Conservation (phyloP, 2,888 invertebrate genomes). For the Embidobia sp. region DNA sequence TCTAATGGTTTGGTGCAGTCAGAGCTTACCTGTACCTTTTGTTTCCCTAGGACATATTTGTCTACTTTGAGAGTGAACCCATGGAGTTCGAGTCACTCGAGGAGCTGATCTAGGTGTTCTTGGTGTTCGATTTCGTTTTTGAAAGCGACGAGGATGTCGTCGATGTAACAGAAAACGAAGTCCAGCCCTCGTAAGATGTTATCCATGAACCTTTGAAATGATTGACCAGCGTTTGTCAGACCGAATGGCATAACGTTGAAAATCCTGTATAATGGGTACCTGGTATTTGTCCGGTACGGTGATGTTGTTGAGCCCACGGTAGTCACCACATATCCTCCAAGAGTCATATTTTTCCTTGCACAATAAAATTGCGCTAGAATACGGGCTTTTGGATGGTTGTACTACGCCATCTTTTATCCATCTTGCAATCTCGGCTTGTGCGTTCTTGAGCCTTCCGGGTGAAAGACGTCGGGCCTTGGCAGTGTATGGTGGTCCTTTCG, state of each 20-base stretch:
- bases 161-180: neutral
- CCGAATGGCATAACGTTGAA: slow-evolving; percentile 9
- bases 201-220: slow-evolving; percentile 52
- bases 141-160: slow-evolving; percentile 12
- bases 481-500: slow-evolving; percentile 8
- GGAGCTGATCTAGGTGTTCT: slow-evolving; percentile 1
- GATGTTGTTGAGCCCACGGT: slow-evolving; percentile 5
- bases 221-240: neutral
- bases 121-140: slow-evolving; percentile 1
- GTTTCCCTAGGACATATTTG: slow-evolving; percentile 3
- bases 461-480: slow-evolving; percentile 4
- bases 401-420: neutral
- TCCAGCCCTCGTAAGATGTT: slow-evolving; percentile 5
- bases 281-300: slow-evolving; percentile 30
- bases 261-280: slow-evolving; percentile 1
- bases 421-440: neutral
- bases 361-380: slow-evolving; percentile 1
- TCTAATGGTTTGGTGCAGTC: neutral
- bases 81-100: neutral
- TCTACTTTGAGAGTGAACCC: neutral
- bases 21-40: neutral
- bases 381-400: slow-evolving; percentile 9
- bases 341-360: neutral
- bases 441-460: neutral
- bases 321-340: slow-evolving; percentile 30